These are phyloP conservation scores for Sebastolobus altivelis DNA, from an alignment of 2,797 vertebrate genomes.

Conservation along the genomic window DNA sequence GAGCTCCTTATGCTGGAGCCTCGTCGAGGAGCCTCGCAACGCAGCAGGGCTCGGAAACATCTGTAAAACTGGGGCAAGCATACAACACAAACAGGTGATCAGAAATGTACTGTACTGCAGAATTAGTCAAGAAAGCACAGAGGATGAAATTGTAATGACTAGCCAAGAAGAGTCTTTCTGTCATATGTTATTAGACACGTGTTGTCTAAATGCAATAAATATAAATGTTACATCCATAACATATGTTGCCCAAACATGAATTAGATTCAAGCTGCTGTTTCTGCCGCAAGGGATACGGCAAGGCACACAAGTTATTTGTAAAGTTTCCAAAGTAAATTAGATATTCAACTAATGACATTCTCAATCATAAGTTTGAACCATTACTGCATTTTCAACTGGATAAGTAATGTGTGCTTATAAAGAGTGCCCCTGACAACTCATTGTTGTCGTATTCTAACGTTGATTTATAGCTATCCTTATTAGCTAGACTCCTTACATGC, in stretches of 20 bases:
- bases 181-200: not conserved
- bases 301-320: not conserved
- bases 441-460: too few species aligned
- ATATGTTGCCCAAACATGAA: not conserved
- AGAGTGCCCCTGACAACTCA: too few species aligned
- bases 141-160: not conserved
- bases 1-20: constrained; percentile 81
- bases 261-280: not conserved
- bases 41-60: constrained; percentile 83
- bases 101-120: constrained; percentile 10
- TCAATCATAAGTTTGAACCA: too few species aligned
- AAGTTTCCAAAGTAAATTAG: not conserved
- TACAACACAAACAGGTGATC: constrained; percentile 35
- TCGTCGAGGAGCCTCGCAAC: constrained; percentile 70
- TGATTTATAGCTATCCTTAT: not conserved
- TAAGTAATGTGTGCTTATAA: too few species aligned
- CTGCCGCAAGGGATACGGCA: not conserved
- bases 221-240: not conserved
- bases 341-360: not conserved
- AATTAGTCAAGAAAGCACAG: not conserved
- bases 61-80: constrained; percentile 85
- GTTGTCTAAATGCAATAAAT: not conserved
- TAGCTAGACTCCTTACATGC: not conserved
- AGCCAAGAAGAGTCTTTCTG: not conserved
- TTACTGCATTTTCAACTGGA: too few species aligned